Evolutionary conservation across 2,113 vertebrate species (phyloP).

Genomic region (Syngnathus scovelli): DNA sequence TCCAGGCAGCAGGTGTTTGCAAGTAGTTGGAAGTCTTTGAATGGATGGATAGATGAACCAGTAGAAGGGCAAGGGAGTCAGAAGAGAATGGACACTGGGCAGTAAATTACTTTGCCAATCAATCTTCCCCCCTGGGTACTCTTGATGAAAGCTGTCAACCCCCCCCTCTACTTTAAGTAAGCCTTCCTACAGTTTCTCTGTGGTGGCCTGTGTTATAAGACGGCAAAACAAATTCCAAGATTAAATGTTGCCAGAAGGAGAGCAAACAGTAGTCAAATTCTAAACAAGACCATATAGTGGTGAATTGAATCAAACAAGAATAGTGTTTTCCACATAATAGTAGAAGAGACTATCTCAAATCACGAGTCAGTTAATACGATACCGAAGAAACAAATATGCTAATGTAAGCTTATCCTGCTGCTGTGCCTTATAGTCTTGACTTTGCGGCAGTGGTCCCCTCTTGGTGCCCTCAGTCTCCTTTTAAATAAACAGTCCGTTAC

Average conservation of each 20-base stretch:
- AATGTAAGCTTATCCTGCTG: not conserved
- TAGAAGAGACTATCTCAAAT: not conserved
- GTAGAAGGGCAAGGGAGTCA: slow-evolving; percentile 41
- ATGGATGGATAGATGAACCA: slow-evolving; percentile 44
- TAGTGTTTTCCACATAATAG: not conserved
- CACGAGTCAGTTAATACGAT: not conserved
- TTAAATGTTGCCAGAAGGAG: slow-evolving; percentile 58
- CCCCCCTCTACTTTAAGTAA: slow-evolving; percentile 61
- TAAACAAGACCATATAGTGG: not conserved
- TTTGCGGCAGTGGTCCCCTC: not conserved
- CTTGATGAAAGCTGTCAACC: slow-evolving; percentile 69
- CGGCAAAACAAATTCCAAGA: slow-evolving; percentile 63
- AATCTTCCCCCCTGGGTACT: slow-evolving; percentile 61
- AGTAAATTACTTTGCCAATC: slow-evolving; percentile 77
- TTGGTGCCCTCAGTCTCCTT: not conserved
- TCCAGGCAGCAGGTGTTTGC: slow-evolving; percentile 55
- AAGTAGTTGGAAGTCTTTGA: slow-evolving; percentile 30
- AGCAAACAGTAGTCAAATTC: slow-evolving; percentile 17
- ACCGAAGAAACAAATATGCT: not conserved
- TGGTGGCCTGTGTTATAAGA: slow-evolving; percentile 45
- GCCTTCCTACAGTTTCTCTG: slow-evolving; percentile 67
- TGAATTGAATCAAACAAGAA: not conserved
- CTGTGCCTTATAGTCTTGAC: not conserved
- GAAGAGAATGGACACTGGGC: slow-evolving; percentile 52
- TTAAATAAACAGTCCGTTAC: not conserved